A percentile compares a stretch with the other conserved stretches of the same genome.
phyloP scores from a whole-genome alignment of 2,113 vertebrate species.

The Limnothrissa miodon region DNA sequence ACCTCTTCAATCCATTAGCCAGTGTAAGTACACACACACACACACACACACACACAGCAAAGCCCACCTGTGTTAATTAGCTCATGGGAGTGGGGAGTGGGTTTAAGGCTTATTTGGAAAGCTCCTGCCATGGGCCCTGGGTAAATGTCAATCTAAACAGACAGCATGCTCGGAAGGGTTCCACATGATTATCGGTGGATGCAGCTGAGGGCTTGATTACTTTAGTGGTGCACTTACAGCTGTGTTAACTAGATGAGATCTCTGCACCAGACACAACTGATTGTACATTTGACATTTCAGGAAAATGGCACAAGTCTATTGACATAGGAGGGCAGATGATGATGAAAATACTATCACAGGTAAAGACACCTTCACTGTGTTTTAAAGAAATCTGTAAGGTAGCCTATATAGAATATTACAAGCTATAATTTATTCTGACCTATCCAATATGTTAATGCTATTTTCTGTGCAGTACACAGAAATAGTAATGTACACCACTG shows the following conservation, averaged over 20 bases:
- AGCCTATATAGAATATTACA: neutral
- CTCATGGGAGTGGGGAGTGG: neutral
- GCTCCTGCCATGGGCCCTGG: neutral
- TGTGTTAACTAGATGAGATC: neutral
- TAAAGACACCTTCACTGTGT: neutral
- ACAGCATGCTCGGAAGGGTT: neutral
- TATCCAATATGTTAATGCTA: neutral
- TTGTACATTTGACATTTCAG: no score
- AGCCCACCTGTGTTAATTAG: neutral
- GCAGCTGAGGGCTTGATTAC: neutral
- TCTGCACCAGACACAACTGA: neutral
- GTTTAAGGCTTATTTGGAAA: neutral
- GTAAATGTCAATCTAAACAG: neutral
- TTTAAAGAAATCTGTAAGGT: neutral
- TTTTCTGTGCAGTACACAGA: no score
- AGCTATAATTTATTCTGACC: neutral
- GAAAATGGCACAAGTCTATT: neutral
- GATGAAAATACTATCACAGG: neutral
- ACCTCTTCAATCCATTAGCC: neutral
- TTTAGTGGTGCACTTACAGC: neutral
- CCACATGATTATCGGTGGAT: neutral
- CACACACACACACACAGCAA: neutral
- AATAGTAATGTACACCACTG: neutral
- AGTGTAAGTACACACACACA: neutral
- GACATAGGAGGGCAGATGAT: neutral